Conservation (phyloP, 2,113 vertebrate species). For the Nothocercus nigrocapillus region DNA sequence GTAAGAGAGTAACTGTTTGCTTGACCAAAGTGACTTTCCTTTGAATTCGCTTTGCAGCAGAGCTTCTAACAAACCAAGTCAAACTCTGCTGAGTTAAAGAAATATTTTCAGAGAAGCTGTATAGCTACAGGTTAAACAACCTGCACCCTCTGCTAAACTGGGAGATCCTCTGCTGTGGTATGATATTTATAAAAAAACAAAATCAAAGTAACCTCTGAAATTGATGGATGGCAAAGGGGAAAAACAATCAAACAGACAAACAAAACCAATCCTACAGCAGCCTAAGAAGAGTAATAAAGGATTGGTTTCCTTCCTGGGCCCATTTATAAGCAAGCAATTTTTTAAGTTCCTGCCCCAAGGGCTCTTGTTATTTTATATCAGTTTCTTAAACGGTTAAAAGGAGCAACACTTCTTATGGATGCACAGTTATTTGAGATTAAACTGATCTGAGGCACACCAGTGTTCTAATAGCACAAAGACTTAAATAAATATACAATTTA, state of each 20-base stretch:
- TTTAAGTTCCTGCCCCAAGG: not conserved
- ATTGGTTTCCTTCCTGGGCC: not conserved
- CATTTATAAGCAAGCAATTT: not conserved
- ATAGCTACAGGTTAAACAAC: not conserved
- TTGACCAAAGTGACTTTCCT: not conserved
- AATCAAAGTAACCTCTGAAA: not conserved
- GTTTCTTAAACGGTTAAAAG: not conserved
- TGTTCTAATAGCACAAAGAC: not conserved
- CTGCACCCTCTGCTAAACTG: not conserved
- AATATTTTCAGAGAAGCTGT: not conserved
- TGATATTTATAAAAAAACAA: not conserved
- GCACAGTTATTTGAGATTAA: not conserved
- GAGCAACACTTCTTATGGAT: not conserved
- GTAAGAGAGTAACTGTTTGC: not conserved
- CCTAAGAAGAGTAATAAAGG: not conserved
- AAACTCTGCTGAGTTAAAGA: not conserved
- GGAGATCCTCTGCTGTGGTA: not conserved
- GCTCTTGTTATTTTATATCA: not conserved
- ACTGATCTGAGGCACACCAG: not conserved
- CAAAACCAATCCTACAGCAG: not conserved
- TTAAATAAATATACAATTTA: not conserved
- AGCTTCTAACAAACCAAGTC: not conserved
- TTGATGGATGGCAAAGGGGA: not conserved
- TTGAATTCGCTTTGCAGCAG: not conserved
- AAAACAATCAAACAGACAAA: not conserved